phyloP scores from a whole-genome alignment of 2,888 invertebrate genomes.

The Osedax fenrisi region DNA sequence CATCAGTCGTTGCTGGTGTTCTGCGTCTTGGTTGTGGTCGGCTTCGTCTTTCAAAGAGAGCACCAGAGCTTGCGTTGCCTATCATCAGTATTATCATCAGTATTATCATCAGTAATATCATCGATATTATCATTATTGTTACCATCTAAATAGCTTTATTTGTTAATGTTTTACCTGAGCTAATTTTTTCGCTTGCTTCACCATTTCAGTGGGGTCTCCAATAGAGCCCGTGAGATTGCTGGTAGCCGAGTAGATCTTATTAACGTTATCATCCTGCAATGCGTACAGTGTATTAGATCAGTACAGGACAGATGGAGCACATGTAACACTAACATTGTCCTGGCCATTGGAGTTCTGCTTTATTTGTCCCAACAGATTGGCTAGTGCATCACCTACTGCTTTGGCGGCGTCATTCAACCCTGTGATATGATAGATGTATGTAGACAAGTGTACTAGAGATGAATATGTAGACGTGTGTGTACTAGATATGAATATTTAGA shows the following conservation, averaged over 20 bases:
- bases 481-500: no score
- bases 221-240: conserved; percentile 72
- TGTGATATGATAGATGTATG: not conserved
- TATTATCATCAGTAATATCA: not conserved
- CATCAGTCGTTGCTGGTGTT: conserved; percentile 73
- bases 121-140: no score
- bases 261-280: not conserved
- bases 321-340: conserved; percentile 27
- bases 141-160: no score
- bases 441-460: no score
- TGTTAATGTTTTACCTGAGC: conserved; percentile 76
- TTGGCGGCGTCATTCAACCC: conserved; percentile 60
- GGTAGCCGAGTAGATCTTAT: conserved; percentile 57
- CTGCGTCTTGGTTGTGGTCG: conserved; percentile 71
- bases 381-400: conserved; percentile 74
- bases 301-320: no score
- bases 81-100: conserved; percentile 13
- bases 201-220: conserved; percentile 85
- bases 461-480: no score
- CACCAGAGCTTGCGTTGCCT: conserved; percentile 80
- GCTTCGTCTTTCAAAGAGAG: conserved; percentile 88
- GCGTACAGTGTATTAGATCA: no score
- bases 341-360: conserved; percentile 53
- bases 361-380: conserved; percentile 77
- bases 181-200: conserved; percentile 74